phyloP scores from a whole-genome alignment of 2,797 vertebrate genomes.

The Aythya fuligula region DNA sequence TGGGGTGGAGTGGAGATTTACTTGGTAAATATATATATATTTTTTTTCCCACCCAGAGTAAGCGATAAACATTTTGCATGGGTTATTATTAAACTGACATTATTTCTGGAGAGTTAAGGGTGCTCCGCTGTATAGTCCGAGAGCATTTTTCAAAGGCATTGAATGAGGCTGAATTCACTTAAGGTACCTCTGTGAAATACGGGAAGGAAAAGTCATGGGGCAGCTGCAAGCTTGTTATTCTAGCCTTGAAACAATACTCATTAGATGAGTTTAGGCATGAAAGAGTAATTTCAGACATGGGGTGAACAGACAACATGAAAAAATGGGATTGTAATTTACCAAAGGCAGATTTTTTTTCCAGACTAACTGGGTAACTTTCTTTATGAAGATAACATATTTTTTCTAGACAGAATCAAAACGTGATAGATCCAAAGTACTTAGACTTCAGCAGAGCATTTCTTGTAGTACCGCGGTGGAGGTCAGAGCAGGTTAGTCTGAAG shows the following conservation, averaged over 20 bases:
- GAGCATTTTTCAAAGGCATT: not conserved
- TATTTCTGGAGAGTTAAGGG: not conserved
- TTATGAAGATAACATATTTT: not conserved
- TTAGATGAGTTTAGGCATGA: not conserved
- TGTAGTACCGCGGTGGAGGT: not conserved
- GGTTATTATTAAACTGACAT: not conserved
- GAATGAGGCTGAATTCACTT: constrained; percentile 33
- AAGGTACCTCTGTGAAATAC: not conserved
- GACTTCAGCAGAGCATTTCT: not conserved
- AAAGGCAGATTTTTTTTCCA: not conserved
- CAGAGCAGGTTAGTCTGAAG: not conserved
- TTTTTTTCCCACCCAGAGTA: not conserved
- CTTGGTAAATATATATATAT: not conserved
- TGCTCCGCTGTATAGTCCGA: not conserved
- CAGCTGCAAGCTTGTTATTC: not conserved
- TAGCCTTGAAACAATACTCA: not conserved
- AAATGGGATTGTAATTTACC: not conserved
- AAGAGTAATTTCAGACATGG: not conserved
- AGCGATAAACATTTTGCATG: not conserved
- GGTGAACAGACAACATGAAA: not conserved
- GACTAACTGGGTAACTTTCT: not conserved
- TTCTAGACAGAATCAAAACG: not conserved
- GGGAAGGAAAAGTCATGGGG: not conserved
- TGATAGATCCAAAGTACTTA: not conserved
- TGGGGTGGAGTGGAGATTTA: not conserved